Conservation (phyloP, 2,888 invertebrate species). For the Trisateles emortualis region DNA sequence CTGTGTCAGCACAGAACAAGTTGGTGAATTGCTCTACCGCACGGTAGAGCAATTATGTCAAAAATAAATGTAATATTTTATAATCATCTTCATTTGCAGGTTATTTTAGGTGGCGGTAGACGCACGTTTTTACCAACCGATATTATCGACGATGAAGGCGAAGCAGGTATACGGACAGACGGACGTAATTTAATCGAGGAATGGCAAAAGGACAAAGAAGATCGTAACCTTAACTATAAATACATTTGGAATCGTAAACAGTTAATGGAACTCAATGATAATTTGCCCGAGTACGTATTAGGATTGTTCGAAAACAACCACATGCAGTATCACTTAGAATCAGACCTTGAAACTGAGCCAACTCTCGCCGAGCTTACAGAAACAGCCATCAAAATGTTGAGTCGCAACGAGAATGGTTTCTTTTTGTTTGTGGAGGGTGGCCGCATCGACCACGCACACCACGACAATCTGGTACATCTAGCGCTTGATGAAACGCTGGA, state of each 20-base stretch:
- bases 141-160: constrained; percentile 79
- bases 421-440: constrained; percentile 91
- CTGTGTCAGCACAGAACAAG: not conserved
- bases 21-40: too few relatives aligned
- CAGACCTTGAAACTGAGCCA: constrained; percentile 82
- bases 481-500: constrained; percentile 90
- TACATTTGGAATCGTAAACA: constrained; percentile 88
- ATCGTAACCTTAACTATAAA: constrained; percentile 57
- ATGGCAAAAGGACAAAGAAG: constrained; percentile 85
- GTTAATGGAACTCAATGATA: constrained; percentile 68
- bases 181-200: constrained; percentile 88
- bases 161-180: constrained; percentile 81
- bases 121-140: constrained; percentile 86
- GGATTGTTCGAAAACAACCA: constrained; percentile 89
- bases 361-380: constrained; percentile 82
- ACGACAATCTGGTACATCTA: constrained; percentile 81
- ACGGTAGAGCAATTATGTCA: not conserved
- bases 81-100: constrained; percentile 64
- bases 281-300: constrained; percentile 87
- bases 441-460: constrained; percentile 89
- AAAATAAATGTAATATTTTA: not conserved
- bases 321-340: constrained; percentile 89
- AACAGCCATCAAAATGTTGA: constrained; percentile 90
- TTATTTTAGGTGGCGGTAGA: constrained; percentile 91
- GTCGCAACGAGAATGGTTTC: constrained; percentile 89